phyloP scores from a whole-genome alignment of 37 sponge, comb jelly and placozoan species.

The Diacarnus erythraeanus region DNA sequence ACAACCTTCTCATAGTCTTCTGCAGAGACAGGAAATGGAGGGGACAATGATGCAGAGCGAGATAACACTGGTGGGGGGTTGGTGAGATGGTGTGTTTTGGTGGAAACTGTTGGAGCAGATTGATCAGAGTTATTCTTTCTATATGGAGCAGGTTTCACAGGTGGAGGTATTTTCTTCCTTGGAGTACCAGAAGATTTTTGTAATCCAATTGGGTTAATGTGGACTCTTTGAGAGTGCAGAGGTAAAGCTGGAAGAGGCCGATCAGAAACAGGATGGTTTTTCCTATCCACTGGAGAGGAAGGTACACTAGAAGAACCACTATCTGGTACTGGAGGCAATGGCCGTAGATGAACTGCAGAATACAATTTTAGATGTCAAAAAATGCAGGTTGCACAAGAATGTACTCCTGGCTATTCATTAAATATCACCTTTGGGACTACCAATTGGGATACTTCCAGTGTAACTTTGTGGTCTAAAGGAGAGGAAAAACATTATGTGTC shows the following conservation, averaged over 20 bases:
- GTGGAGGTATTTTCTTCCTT: not conserved
- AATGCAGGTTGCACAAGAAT: not conserved
- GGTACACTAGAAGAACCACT: not conserved
- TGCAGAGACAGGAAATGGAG: not conserved
- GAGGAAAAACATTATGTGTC: no score
- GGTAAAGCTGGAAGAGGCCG: constrained; percentile 25
- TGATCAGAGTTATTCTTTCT: not conserved
- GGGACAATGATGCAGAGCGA: not conserved
- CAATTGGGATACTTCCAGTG: not conserved
- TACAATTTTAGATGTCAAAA: not conserved
- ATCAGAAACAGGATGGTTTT: constrained; percentile 16
- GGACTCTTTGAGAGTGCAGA: not conserved
- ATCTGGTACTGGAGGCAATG: constrained; percentile 29
- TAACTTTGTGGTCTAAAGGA: constrained; percentile 39
- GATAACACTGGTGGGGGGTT: not conserved
- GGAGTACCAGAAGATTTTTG: not conserved
- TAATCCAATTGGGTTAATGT: not conserved
- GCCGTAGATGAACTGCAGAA: constrained; percentile 3
- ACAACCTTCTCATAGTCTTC: constrained; percentile 1
- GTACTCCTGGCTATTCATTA: not conserved
- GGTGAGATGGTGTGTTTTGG: no score
- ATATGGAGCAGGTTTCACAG: constrained; percentile 20
- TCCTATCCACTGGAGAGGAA: not conserved
- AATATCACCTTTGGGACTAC: not conserved
- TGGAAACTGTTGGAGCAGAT: not conserved